Evolutionary conservation across 1,140 invertebrate species (phyloP).

Genomic region (Trinorchestia longiramus): DNA sequence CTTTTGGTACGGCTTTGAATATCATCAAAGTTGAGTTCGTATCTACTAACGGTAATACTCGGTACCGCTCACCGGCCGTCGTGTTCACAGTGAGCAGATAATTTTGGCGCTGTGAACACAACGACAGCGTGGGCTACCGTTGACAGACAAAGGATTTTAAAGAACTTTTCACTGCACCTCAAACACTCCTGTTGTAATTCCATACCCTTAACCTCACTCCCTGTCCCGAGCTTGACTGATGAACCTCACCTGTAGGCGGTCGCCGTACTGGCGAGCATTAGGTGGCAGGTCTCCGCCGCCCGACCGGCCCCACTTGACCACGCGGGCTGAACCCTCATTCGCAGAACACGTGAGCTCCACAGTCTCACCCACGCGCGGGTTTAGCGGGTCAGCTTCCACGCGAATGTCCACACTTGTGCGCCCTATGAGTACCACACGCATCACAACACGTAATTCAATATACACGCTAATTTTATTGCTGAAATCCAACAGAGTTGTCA

Average conservation of each 20-base stretch:
- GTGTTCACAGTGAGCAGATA: too few relatives aligned
- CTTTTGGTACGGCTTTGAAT: too few relatives aligned
- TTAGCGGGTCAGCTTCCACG: conserved; percentile 69
- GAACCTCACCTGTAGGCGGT: conserved; percentile 72
- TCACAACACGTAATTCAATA: neutral
- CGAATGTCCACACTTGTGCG: conserved; percentile 68
- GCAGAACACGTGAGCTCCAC: conserved; percentile 82
- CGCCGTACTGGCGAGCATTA: conserved; percentile 73
- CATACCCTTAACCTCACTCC: too few relatives aligned
- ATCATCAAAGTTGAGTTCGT: too few relatives aligned
- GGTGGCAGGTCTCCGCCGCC: conserved; percentile 72
- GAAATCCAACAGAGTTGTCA: too few relatives aligned
- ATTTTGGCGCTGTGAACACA: too few relatives aligned
- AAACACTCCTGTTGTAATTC: neutral
- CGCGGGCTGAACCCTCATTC: conserved; percentile 72
- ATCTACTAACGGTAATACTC: too few relatives aligned
- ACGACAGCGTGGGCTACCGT: too few relatives aligned
- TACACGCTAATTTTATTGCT: neutral
- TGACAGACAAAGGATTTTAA: too few relatives aligned
- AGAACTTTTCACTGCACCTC: too few relatives aligned
- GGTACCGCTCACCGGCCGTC: too few relatives aligned
- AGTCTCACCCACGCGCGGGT: conserved; percentile 79
- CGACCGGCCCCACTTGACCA: conserved; percentile 74
- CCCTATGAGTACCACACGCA: conserved; percentile 29
- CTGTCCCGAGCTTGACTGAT: neutral